These are phyloP conservation scores for Sebastes trivittatus DNA, from an alignment of 2,797 vertebrate species.

Conservation along the genomic window DNA sequence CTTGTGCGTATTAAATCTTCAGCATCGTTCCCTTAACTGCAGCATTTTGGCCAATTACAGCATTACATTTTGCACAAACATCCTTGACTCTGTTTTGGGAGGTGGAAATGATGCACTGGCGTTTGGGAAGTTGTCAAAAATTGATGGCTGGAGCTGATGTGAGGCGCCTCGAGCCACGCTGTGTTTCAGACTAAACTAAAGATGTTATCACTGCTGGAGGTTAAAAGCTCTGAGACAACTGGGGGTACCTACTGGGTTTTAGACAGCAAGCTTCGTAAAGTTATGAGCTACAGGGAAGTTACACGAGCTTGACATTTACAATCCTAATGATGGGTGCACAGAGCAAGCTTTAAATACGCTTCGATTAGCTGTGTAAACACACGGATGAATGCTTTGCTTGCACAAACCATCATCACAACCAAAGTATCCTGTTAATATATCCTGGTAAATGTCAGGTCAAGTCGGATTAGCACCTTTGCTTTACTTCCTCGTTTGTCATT, in stretches of 20 bases:
- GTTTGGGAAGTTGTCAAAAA: constrained; percentile 9
- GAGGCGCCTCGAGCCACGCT: not conserved
- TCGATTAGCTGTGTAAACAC: constrained; percentile 11
- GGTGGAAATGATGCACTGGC: not conserved
- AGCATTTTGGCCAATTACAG: not conserved
- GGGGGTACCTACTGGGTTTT: not conserved
- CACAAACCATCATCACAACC: not conserved
- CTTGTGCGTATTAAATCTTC: not conserved
- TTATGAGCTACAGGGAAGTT: not conserved
- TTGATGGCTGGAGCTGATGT: not conserved
- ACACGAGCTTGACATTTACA: constrained; percentile 29
- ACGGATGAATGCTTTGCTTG: not conserved
- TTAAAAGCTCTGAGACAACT: not conserved
- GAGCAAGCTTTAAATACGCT: constrained; percentile 5
- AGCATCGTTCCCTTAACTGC: not conserved
- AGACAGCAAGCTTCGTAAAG: not conserved
- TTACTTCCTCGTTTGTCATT: not conserved
- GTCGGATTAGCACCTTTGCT: not conserved
- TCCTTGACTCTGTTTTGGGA: not conserved
- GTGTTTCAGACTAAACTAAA: not conserved
- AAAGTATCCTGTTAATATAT: constrained; percentile 1
- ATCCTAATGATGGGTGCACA: not conserved
- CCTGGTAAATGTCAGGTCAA: constrained; percentile 16
- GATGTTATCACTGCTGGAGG: not conserved
- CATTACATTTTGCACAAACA: not conserved